Evolutionary conservation across 2,797 vertebrate genomes (phyloP).

Genomic region (Coregonus ussuriensis): DNA sequence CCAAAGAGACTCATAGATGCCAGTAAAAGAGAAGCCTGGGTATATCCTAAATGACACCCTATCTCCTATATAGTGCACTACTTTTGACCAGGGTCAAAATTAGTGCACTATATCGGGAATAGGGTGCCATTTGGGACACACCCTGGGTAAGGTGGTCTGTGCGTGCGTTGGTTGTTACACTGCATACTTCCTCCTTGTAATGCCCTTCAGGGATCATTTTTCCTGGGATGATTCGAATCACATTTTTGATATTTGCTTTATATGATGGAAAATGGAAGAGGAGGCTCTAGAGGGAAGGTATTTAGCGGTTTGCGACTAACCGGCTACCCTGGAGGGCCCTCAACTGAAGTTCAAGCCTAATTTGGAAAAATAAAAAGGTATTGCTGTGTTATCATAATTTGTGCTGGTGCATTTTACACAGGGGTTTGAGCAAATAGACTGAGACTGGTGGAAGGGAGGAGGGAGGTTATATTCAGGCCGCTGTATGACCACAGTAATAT

Average conservation of each 20-base stretch:
- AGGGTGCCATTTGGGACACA: not conserved
- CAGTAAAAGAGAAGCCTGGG: slow-evolving; percentile 54
- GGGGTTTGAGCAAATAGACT: slow-evolving; percentile 68
- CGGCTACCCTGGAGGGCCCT: slow-evolving; percentile 56
- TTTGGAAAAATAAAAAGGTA: slow-evolving; percentile 79
- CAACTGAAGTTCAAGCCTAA: slow-evolving; percentile 70
- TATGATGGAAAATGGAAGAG: slow-evolving; percentile 79
- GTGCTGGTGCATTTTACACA: slow-evolving; percentile 78
- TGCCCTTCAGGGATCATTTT: slow-evolving; percentile 77
- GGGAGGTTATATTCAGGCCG: slow-evolving; percentile 37
- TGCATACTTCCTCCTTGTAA: slow-evolving; percentile 61
- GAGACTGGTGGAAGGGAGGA: slow-evolving; percentile 25
- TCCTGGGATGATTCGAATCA: slow-evolving; percentile 81
- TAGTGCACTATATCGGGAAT: too few relatives aligned
- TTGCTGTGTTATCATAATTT: slow-evolving; percentile 78
- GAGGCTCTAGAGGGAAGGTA: slow-evolving; percentile 70
- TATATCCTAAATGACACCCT: not conserved
- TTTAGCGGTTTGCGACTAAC: slow-evolving; percentile 37
- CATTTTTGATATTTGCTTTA: slow-evolving; percentile 87
- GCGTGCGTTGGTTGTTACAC: slow-evolving; percentile 34
- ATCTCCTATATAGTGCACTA: not conserved
- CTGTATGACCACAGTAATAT: not conserved
- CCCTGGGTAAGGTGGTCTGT: not conserved
- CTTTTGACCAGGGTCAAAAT: not conserved
- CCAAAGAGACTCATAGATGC: slow-evolving; percentile 63